These are phyloP conservation scores for Notechis scutatus DNA, from an alignment of 2,113 vertebrate genomes.

Conservation along the genomic window DNA sequence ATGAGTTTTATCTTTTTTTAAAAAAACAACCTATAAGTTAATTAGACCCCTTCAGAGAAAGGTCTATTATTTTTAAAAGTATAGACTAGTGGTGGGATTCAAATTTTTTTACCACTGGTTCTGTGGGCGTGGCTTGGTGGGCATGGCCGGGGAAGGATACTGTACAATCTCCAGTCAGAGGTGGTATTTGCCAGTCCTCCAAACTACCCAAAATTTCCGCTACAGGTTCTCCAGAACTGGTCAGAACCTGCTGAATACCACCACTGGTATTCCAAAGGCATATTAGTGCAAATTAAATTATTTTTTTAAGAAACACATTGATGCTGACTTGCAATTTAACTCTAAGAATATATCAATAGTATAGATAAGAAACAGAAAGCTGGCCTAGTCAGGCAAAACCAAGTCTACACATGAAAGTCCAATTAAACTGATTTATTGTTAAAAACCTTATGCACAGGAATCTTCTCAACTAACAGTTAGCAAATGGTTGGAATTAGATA, in stretches of 20 bases:
- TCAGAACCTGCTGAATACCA: no score
- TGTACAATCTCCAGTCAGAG: no score
- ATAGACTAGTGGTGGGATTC: background rate
- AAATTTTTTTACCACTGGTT: no score
- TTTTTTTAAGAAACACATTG: background rate
- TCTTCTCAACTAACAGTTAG: background rate
- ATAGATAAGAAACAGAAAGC: background rate
- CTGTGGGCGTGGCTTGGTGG: no score
- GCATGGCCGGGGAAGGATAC: no score
- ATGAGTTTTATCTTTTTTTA: background rate
- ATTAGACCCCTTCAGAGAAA: background rate
- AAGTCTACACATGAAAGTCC: background rate
- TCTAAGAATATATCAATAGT: background rate
- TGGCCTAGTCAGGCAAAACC: background rate
- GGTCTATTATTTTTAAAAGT: background rate
- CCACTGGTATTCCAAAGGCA: background rate
- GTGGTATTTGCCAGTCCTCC: no score
- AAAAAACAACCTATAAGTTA: background rate
- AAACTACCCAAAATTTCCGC: no score
- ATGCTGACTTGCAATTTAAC: background rate
- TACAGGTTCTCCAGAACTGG: no score
- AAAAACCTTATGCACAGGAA: background rate
- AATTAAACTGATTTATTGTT: background rate
- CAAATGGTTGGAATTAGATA: background rate
- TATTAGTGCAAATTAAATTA: background rate